A percentile compares a stretch with the other conserved stretches of the same genome.
Evolutionary conservation across 2,888 invertebrate species (phyloP).

Genomic region (Asteroscopus sphinx): DNA sequence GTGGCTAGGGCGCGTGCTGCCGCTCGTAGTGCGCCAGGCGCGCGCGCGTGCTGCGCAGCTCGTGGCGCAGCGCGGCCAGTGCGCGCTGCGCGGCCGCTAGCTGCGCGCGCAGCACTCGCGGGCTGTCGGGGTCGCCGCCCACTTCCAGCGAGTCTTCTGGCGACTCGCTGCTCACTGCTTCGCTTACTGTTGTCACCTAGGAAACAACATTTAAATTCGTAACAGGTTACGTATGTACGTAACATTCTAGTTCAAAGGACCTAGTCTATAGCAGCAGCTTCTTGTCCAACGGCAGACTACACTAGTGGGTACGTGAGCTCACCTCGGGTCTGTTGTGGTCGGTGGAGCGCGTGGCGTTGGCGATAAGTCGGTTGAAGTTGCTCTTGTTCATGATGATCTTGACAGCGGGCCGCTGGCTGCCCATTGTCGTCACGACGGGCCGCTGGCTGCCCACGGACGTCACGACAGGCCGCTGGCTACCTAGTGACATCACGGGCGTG

Average conservation of each 20-base stretch:
- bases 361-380: conserved; percentile 73
- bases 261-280: no score
- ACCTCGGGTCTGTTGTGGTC: conserved; percentile 21
- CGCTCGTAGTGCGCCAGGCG: conserved; percentile 95
- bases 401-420: conserved; percentile 73
- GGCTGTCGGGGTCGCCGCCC: conserved; percentile 32
- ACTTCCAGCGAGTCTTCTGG: conserved; percentile 11
- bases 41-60: conserved; percentile 46
- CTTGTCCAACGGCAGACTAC: no score
- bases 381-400: conserved; percentile 84
- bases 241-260: no score
- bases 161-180: background rate
- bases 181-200: conserved; percentile 6
- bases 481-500: conserved; percentile 14
- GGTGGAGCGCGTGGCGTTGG: conserved; percentile 52
- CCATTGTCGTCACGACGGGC: conserved; percentile 54
- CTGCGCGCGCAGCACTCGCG: conserved; percentile 55
- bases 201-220: background rate
- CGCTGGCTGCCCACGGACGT: conserved; percentile 45
- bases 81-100: conserved; percentile 62
- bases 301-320: background rate
- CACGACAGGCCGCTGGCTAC: conserved; percentile 67
- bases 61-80: conserved; percentile 92
- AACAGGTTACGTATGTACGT: no score
- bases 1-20: background rate